Evolutionary conservation across 2,888 invertebrate species (phyloP).

Genomic region (Euzophera pinguis): DNA sequence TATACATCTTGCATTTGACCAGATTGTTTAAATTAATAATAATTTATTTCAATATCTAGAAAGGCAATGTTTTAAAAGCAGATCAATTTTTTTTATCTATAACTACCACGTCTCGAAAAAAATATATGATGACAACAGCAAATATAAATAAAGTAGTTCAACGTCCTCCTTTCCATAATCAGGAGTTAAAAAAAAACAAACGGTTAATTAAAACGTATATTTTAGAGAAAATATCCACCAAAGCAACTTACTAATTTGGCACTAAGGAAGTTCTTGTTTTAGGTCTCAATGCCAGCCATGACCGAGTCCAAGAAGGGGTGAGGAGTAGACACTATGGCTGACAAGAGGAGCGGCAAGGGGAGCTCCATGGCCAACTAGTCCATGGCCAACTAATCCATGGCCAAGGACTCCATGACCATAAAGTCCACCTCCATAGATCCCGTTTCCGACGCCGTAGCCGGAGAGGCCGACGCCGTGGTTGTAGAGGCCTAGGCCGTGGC

Average conservation of each 20-base stretch:
- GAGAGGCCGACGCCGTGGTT: conserved; percentile 34
- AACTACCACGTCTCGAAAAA: too few relatives aligned
- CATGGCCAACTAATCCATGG: conserved; percentile 34
- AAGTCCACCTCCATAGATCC: conserved; percentile 22
- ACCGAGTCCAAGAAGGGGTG: conserved; percentile 36
- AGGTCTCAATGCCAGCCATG: conserved; percentile 25
- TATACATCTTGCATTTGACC: too few relatives aligned
- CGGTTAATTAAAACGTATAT: conserved; percentile 14
- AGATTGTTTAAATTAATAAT: too few relatives aligned
- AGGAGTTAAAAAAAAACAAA: conserved; percentile 1
- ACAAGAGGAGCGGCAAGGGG: conserved; percentile 22
- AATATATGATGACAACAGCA: too few relatives aligned
- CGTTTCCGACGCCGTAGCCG: conserved; percentile 22
- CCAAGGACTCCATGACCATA: conserved; percentile 39
- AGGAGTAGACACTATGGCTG: conserved; percentile 18
- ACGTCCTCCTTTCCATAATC: neutral
- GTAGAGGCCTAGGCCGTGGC: conserved; percentile 44
- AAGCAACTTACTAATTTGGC: conserved; percentile 46
- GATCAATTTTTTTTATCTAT: too few relatives aligned
- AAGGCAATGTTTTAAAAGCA: too few relatives aligned
- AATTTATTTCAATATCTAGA: too few relatives aligned
- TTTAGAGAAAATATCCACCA: conserved; percentile 28
- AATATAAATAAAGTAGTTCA: too few relatives aligned
- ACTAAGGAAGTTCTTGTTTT: conserved; percentile 28
- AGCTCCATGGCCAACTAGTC: conserved; percentile 35